These are phyloP conservation scores for Batillaria attramentaria DNA, from an alignment of 1,140 invertebrate species.

Conservation along the genomic window DNA sequence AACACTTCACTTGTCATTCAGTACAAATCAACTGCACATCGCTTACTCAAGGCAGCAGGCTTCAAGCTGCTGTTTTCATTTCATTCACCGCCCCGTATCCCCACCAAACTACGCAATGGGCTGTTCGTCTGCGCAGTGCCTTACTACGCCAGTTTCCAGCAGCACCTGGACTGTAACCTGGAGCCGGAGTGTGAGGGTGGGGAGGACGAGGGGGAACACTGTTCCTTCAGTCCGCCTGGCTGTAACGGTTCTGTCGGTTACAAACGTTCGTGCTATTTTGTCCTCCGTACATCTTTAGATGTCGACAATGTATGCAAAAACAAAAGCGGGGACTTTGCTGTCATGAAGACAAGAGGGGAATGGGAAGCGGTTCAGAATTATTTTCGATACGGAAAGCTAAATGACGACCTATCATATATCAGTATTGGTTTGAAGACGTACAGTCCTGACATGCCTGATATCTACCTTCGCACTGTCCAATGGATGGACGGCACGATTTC, in stretches of 20 bases:
- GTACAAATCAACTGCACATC: too few species aligned
- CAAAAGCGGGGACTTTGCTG: background rate
- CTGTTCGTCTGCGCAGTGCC: constrained; percentile 2
- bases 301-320: background rate
- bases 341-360: background rate
- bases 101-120: background rate
- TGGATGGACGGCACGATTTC: background rate
- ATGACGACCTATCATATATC: background rate
- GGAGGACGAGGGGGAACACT: background rate
- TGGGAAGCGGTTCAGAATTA: background rate
- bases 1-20: too few species aligned
- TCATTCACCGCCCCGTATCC: too few species aligned
- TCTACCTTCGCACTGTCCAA: background rate
- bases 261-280: background rate
- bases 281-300: background rate
- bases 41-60: too few species aligned
- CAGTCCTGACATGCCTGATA: background rate
- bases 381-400: background rate
- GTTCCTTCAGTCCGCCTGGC: background rate
- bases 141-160: background rate
- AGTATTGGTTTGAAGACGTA: background rate
- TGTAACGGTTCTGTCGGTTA: background rate
- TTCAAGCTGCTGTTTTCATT: too few species aligned
- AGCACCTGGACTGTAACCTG: constrained; percentile 22
- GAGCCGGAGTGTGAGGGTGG: constrained; percentile 14